phyloP scores from a whole-genome alignment of 2,113 vertebrate genomes.

The Leptocoma aspasia region DNA sequence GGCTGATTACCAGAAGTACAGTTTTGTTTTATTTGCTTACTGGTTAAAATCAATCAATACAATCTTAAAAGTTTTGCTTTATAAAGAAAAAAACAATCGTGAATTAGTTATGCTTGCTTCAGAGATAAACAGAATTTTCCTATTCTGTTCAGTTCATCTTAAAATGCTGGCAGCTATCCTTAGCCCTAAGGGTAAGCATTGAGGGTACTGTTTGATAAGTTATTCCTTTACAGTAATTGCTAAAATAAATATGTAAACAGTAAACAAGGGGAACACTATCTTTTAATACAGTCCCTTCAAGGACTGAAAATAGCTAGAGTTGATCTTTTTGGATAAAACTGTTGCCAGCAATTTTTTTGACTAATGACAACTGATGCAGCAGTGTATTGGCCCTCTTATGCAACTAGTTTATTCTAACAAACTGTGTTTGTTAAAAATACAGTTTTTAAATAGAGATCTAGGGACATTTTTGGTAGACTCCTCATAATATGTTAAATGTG shows the following conservation, averaged over 20 bases:
- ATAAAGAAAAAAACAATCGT: neutral
- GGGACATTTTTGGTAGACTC: neutral
- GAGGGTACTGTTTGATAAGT: neutral
- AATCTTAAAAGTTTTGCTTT: neutral
- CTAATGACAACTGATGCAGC: neutral
- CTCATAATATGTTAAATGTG: neutral
- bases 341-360: neutral
- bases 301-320: neutral
- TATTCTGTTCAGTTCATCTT: neutral
- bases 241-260: neutral
- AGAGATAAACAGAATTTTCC: neutral
- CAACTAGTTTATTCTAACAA: neutral
- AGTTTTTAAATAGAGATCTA: neutral
- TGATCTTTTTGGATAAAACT: neutral
- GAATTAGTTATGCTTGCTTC: neutral
- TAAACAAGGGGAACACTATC: neutral
- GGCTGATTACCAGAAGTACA: neutral
- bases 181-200: neutral
- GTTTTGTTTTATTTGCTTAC: neutral
- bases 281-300: neutral
- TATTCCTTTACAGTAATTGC: neutral
- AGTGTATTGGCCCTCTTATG: neutral
- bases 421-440: neutral
- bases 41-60: neutral
- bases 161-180: neutral